Percentiles rank a stretch among this genome's conserved stretches.
These are phyloP conservation scores for Iguana delicatissima DNA, from an alignment of 2,797 vertebrate species.

Conservation along the genomic window DNA sequence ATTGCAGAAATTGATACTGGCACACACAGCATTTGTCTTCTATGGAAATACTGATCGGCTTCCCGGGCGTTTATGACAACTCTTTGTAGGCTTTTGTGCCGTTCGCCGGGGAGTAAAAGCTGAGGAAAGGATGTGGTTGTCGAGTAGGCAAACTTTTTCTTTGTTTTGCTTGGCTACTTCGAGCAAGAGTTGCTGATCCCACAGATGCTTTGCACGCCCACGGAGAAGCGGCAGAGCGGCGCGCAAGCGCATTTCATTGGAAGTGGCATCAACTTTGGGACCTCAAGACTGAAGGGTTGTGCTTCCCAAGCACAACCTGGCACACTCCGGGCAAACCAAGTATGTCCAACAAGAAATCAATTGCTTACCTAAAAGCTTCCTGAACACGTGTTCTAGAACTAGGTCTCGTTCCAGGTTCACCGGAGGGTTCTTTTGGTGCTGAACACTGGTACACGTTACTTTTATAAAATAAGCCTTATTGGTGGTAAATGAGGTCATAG, in stretches of 20 bases:
- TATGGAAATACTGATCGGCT: conserved; percentile 5
- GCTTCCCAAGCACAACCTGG: neutral
- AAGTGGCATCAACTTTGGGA: too few relatives aligned
- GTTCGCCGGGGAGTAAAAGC: neutral
- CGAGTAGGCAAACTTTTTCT: neutral
- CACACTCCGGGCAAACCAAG: neutral
- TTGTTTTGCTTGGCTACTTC: neutral
- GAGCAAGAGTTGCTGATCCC: neutral
- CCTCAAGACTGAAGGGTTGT: neutral
- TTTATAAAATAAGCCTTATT: neutral
- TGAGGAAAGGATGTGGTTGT: conserved; percentile 26
- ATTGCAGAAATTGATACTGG: neutral
- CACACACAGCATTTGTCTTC: neutral
- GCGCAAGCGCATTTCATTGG: neutral
- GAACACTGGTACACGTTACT: neutral
- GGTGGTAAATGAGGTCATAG: neutral
- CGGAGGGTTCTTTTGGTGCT: neutral
- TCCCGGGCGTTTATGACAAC: neutral
- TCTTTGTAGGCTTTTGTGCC: neutral
- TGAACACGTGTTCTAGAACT: neutral
- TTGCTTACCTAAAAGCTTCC: neutral
- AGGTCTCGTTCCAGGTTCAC: neutral
- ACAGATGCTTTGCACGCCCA: neutral
- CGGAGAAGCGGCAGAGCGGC: neutral
- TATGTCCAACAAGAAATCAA: neutral